Conservation (phyloP, 2,888 invertebrate genomes). For the Microchrysa polita region DNA sequence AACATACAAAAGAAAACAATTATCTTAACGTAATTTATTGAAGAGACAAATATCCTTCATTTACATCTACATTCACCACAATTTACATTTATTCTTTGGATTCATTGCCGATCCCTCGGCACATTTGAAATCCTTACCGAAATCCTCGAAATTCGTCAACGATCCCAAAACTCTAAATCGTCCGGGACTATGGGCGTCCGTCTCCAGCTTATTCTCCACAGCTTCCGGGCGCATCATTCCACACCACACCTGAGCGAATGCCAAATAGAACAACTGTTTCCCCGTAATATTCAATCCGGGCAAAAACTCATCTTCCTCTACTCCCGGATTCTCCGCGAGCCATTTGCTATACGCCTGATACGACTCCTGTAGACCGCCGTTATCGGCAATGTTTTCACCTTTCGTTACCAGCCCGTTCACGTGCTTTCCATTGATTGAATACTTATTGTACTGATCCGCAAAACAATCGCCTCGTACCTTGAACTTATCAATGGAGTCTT, state of each 20-base stretch:
- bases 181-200: slow-evolving; percentile 52
- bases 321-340: slow-evolving; percentile 45
- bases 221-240: slow-evolving; percentile 51
- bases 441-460: slow-evolving; percentile 52
- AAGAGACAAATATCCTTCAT: neutral
- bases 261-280: slow-evolving; percentile 53
- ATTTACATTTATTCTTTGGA: slow-evolving; percentile 31
- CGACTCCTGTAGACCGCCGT: slow-evolving; percentile 52
- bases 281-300: slow-evolving; percentile 51
- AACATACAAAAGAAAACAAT: no score
- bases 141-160: slow-evolving; percentile 52
- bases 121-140: slow-evolving; percentile 51
- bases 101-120: slow-evolving; percentile 47
- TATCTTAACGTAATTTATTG: neutral
- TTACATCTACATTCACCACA: slow-evolving; percentile 28
- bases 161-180: slow-evolving; percentile 52
- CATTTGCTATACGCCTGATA: slow-evolving; percentile 53
- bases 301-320: slow-evolving; percentile 48
- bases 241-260: slow-evolving; percentile 53
- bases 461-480: slow-evolving; percentile 52
- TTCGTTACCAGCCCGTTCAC: slow-evolving; percentile 49
- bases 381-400: slow-evolving; percentile 53
- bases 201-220: slow-evolving; percentile 50
- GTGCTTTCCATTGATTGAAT: slow-evolving; percentile 51
- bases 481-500: slow-evolving; percentile 49